phyloP scores from a whole-genome alignment of 1,140 invertebrate species.

The Platorchestia sp. region DNA sequence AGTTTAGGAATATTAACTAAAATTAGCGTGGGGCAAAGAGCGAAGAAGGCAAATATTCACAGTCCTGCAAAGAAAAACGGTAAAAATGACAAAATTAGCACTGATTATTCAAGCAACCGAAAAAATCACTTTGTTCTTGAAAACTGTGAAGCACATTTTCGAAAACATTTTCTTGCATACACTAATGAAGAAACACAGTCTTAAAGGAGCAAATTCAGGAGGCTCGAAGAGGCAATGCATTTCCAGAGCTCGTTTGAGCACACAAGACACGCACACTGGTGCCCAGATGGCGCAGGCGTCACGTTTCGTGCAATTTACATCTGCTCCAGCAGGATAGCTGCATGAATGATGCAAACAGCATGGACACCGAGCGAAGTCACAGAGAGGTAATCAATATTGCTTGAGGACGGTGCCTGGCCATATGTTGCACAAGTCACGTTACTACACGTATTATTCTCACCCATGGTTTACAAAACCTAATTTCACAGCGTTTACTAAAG shows the following conservation, averaged over 20 bases:
- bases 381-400: background rate
- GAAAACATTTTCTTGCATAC: too few species aligned
- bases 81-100: too few species aligned
- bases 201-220: background rate
- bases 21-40: too few species aligned
- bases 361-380: background rate
- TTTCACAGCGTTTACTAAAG: background rate
- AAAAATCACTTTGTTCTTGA: too few species aligned
- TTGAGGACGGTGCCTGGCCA: background rate
- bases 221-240: background rate
- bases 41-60: too few species aligned
- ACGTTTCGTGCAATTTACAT: background rate
- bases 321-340: background rate
- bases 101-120: too few species aligned
- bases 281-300: background rate
- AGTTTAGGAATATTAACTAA: too few species aligned
- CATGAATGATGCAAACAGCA: background rate
- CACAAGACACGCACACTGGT: background rate
- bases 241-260: background rate
- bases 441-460: background rate
- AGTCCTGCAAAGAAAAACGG: too few species aligned
- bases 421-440: background rate
- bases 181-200: background rate
- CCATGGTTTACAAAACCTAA: background rate
- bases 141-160: too few species aligned